These are phyloP conservation scores for Oithona nana DNA, from an alignment of 2,888 invertebrate genomes.

Conservation along the genomic window DNA sequence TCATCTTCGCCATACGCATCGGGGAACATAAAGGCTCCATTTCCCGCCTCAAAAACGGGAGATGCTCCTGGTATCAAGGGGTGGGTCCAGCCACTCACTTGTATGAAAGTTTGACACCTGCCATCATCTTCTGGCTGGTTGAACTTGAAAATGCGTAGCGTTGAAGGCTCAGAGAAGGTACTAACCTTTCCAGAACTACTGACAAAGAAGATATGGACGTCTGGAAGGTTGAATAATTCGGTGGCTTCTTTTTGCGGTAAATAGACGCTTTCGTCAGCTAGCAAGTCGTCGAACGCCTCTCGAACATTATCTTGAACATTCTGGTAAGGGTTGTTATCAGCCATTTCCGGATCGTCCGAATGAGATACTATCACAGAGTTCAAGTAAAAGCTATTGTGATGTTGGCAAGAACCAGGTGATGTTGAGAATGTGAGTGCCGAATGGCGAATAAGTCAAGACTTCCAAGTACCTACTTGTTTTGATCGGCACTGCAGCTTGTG, in stretches of 20 bases:
- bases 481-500: no score
- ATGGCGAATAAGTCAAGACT: no score
- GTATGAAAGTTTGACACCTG: background rate
- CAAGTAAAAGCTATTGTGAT: no score
- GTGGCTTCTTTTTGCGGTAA: background rate
- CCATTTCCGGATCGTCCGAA: no score
- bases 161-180: slow-evolving; percentile 13
- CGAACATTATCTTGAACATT: no score
- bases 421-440: no score
- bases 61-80: slow-evolving; percentile 15
- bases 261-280: background rate
- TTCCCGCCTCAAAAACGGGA: slow-evolving; percentile 10
- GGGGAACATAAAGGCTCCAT: slow-evolving; percentile 17
- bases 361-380: no score
- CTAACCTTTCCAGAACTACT: slow-evolving; percentile 5
- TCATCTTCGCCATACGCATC: background rate
- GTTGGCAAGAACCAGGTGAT: no score
- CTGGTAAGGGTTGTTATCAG: no score
- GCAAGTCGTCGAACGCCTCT: background rate
- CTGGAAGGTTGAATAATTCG: slow-evolving; percentile 10
- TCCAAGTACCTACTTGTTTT: no score
- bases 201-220: slow-evolving; percentile 16
- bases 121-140: background rate
- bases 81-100: slow-evolving; percentile 16
- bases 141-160: slow-evolving; percentile 11